These are phyloP conservation scores for Lasioglossum figueresi DNA, from an alignment of 2,888 invertebrate genomes.

Conservation along the genomic window DNA sequence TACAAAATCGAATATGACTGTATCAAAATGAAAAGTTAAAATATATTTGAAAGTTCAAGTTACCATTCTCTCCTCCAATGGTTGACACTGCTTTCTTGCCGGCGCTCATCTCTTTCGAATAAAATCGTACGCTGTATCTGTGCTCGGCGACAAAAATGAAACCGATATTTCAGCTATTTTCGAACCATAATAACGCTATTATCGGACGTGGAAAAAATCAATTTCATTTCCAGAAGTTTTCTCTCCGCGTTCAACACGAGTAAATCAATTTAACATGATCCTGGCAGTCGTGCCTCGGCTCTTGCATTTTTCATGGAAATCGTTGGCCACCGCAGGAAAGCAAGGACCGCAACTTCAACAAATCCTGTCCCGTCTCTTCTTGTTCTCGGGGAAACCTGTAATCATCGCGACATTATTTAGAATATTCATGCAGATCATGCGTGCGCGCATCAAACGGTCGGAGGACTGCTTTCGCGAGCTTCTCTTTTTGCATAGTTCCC, in stretches of 20 bases:
- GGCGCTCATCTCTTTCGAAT: background rate
- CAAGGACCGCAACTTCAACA: background rate
- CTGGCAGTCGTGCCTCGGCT: background rate
- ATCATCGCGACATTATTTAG: background rate
- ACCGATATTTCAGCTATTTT: background rate
- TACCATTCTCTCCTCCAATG: background rate
- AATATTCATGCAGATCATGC: slow-evolving; percentile 2
- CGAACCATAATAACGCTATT: background rate
- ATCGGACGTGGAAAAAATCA: background rate
- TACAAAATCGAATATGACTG: background rate
- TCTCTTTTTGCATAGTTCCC: background rate
- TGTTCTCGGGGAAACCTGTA: background rate
- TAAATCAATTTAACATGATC: slow-evolving; percentile 11
- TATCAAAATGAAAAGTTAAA: background rate
- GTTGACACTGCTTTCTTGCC: background rate
- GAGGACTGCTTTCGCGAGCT: background rate
- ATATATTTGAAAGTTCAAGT: background rate
- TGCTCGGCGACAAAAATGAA: background rate
- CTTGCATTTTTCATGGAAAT: slow-evolving; percentile 5
- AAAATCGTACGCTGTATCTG: background rate
- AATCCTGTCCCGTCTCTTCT: background rate
- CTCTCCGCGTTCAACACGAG: background rate
- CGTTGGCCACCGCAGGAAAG: background rate
- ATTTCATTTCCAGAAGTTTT: slow-evolving; percentile 7
- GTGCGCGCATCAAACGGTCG: background rate